Percentiles rank a stretch among this genome's conserved stretches.
phyloP scores from a whole-genome alignment of 1,140 invertebrate genomes.

The Heterodera schachtii region DNA sequence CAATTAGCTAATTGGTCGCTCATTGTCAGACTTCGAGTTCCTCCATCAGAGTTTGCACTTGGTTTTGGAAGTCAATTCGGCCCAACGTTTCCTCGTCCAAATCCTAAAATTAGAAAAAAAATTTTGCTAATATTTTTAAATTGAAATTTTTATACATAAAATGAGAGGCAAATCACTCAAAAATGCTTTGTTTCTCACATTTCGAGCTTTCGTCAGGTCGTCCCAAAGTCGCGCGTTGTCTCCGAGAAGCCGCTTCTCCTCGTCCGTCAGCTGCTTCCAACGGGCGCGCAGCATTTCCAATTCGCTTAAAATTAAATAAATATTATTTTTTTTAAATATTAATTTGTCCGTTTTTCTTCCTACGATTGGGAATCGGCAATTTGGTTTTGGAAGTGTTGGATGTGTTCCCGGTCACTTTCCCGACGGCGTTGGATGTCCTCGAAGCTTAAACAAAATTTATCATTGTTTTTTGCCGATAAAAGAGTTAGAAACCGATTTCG shows the following conservation, averaged over 20 bases:
- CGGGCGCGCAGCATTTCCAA: conserved; percentile 69
- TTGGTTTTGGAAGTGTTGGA: conserved; percentile 66
- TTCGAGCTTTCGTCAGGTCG: conserved; percentile 67
- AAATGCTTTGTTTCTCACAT: conserved; percentile 33
- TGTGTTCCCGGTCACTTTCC: conserved; percentile 66
- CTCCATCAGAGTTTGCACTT: conserved; percentile 70
- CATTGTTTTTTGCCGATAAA: background rate
- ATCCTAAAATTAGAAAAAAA: conserved; percentile 68
- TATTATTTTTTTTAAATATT: too few relatives aligned
- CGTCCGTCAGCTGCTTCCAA: conserved; percentile 69
- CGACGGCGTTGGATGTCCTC: conserved; percentile 68
- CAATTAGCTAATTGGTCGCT: background rate
- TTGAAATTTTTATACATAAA: background rate
- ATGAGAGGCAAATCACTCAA: too few relatives aligned
- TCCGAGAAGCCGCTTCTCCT: conserved; percentile 67
- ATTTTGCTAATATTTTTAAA: background rate
- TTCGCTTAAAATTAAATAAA: conserved; percentile 57
- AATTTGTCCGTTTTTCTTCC: background rate
- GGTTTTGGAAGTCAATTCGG: conserved; percentile 89
- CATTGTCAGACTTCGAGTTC: conserved; percentile 73
- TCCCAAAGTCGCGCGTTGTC: conserved; percentile 68
- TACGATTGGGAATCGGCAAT: conserved; percentile 68
- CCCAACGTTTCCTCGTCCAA: conserved; percentile 90
- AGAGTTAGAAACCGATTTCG: conserved; percentile 48
- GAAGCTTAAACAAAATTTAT: conserved; percentile 62